Conservation (phyloP, 2,888 invertebrate species). For the Bugulina stolonifera region DNA sequence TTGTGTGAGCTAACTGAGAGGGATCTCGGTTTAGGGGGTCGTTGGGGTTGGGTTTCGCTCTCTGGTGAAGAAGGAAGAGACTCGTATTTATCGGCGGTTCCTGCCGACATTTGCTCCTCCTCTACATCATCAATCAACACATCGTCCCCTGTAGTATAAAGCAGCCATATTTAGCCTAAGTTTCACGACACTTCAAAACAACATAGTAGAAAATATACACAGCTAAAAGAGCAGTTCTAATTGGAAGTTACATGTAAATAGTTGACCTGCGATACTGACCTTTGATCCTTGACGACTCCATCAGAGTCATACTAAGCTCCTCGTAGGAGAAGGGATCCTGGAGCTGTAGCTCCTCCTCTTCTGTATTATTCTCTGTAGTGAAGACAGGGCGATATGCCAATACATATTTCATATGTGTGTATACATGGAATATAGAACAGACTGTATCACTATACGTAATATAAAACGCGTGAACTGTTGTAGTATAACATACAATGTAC, state of each 20-base stretch:
- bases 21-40: constrained; percentile 3
- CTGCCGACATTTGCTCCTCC: background rate
- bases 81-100: background rate
- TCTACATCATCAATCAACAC: background rate
- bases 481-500: background rate
- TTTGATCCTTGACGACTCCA: background rate
- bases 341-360: background rate
- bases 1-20: background rate
- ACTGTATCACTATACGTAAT: too few species aligned
- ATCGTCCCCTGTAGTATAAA: background rate
- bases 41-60: background rate
- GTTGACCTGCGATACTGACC: too few species aligned
- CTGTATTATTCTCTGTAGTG: too few species aligned
- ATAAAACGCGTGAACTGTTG: too few species aligned
- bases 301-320: constrained; percentile 20
- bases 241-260: too few species aligned
- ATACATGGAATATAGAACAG: too few species aligned
- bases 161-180: too few species aligned
- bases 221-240: too few species aligned
- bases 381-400: too few species aligned
- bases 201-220: too few species aligned
- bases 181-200: background rate
- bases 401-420: too few species aligned
- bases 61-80: background rate
- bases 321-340: constrained; percentile 23